phyloP scores from a whole-genome alignment of 2,888 invertebrate genomes.

The Nomada fucata region DNA sequence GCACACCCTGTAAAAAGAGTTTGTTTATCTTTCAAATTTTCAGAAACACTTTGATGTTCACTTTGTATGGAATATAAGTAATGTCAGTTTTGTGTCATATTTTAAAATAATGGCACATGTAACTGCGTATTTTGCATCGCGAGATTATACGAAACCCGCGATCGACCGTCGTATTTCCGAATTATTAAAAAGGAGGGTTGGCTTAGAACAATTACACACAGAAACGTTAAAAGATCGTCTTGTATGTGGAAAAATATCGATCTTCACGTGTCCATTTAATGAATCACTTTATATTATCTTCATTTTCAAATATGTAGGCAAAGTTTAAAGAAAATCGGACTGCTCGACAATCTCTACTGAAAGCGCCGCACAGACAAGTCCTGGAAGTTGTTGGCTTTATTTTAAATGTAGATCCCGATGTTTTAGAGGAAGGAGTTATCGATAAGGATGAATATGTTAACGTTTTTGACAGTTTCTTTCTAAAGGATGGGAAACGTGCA shows the following conservation, averaged over 20 bases:
- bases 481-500: slow-evolving; percentile 87
- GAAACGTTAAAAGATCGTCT: slow-evolving; percentile 75
- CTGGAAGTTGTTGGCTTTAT: slow-evolving; percentile 88
- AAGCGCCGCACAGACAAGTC: slow-evolving; percentile 87
- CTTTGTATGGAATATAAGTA: slow-evolving; percentile 18
- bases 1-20: slow-evolving; percentile 13
- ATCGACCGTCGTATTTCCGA: slow-evolving; percentile 77
- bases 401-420: slow-evolving; percentile 85
- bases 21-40: slow-evolving; percentile 12
- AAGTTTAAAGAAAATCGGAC: slow-evolving; percentile 87
- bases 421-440: slow-evolving; percentile 89
- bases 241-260: slow-evolving; percentile 63
- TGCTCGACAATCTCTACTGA: slow-evolving; percentile 83
- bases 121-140: slow-evolving; percentile 44
- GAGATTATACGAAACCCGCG: slow-evolving; percentile 79
- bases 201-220: slow-evolving; percentile 64
- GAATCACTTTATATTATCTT: neutral
- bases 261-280: neutral
- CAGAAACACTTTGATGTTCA: slow-evolving; percentile 33
- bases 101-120: slow-evolving; percentile 50
- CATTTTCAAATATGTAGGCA: slow-evolving; percentile 82
- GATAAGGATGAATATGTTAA: slow-evolving; percentile 88
- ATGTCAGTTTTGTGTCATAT: neutral
- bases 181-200: slow-evolving; percentile 75
- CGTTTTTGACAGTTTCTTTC: slow-evolving; percentile 87